phyloP scores from a whole-genome alignment of 2,888 invertebrate genomes.

The Endotricha flammealis region DNA sequence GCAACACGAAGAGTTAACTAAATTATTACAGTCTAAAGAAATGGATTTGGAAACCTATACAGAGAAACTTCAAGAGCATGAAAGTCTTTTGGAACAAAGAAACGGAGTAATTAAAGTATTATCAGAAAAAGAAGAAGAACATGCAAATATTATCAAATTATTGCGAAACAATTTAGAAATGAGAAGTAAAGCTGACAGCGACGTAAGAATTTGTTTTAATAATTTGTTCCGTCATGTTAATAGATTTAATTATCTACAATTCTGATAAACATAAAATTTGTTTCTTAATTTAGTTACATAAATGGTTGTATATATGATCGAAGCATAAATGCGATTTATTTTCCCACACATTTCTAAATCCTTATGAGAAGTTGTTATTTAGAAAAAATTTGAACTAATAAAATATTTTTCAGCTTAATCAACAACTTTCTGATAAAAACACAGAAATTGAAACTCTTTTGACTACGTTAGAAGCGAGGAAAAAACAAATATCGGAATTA shows the following conservation, averaged over 20 bases:
- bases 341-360: too few species aligned
- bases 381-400: too few species aligned
- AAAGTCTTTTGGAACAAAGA: constrained; percentile 39
- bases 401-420: constrained; percentile 47
- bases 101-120: constrained; percentile 46
- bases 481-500: constrained; percentile 48
- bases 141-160: constrained; percentile 51
- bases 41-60: constrained; percentile 35
- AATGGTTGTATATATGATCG: too few species aligned
- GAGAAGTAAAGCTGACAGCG: constrained; percentile 43
- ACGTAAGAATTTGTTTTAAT: too few species aligned
- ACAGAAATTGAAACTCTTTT: constrained; percentile 50
- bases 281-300: too few species aligned
- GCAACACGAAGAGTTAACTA: constrained; percentile 43
- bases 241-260: too few species aligned
- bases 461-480: constrained; percentile 40
- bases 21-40: constrained; percentile 46
- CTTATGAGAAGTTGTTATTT: too few species aligned
- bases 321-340: too few species aligned
- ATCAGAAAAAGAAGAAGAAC: constrained; percentile 56
- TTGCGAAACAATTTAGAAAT: constrained; percentile 52
- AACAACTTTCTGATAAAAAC: constrained; percentile 50
- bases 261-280: too few species aligned
- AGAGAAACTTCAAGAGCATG: constrained; percentile 35
- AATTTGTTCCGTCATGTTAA: too few species aligned